Base-by-base conservation (phyloP, 2,888 invertebrate genomes). In the Scaptomyza flava region DNA sequence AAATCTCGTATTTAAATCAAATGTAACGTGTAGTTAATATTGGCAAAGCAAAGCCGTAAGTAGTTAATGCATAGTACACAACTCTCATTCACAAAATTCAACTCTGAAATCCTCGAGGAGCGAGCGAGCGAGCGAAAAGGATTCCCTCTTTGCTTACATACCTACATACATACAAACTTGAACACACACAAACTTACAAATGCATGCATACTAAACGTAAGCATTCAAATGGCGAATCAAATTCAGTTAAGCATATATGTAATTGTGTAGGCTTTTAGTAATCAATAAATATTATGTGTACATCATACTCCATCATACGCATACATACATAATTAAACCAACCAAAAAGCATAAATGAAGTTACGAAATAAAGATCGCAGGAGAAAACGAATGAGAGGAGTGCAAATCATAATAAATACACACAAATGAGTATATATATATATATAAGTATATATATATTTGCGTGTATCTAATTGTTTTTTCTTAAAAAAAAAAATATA, bases 231-330 rank as follows among this genome's bases (percentile, higher is more conserved):
- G 67, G 77, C 83, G 86, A 79, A 82, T 79, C 68, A 68, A 82
- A 85, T 80, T 85, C 80, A 80, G 81, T 85, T 85, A 63, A 76
- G 64, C 66, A 72, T 76, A 64, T 78, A 80, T 77, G 70, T 74
- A 81, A 53, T 83, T 80, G 82, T 76, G 66, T 69, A 82, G 80
- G 80, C 72, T 72, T 67, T 72, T 82, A 82, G 86, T 68, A 59
- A 70, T 59, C 54, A 43, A 62, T 33, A 47, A 61, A 36, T 60
- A 59, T 27, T 41, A 46, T 61, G 50, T 61, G 36, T 30, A 45
- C 17, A 42, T 23, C 43, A 27, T 27, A 27, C 38, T 33, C 33
- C 38, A 50, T 50, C 36, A 27, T 36, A 47, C 42, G 36, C 33
- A 50, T 67, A 61, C 50, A 38, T 41, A 36, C 11, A 58, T 52